A percentile compares a stretch with the other conserved stretches of the same genome.
Evolutionary conservation across 1,140 invertebrate species (phyloP).

Genomic region (Drosophila pachea): DNA sequence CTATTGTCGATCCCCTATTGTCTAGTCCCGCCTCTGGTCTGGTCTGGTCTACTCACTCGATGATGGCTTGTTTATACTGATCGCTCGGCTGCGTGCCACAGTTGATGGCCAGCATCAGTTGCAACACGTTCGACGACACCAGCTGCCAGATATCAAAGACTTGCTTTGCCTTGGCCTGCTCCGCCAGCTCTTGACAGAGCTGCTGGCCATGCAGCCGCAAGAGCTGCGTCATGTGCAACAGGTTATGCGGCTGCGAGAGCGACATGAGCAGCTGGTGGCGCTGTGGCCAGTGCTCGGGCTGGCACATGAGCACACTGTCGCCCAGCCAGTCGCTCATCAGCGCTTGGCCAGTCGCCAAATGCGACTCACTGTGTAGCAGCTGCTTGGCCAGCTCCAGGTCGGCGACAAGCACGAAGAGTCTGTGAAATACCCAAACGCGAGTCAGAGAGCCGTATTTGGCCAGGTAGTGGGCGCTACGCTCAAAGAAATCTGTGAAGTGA

Average conservation of each 20-base stretch:
- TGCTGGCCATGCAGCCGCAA: conserved; percentile 25
- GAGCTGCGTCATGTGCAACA: conserved; percentile 21
- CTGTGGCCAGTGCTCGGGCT: conserved; percentile 44
- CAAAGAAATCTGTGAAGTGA: conserved; percentile 56
- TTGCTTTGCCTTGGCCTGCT: neutral
- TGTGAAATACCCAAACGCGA: conserved; percentile 62
- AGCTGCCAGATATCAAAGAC: conserved; percentile 22
- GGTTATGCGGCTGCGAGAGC: conserved; percentile 31
- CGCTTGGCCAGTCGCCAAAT: conserved; percentile 55
- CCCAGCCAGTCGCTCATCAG: conserved; percentile 53
- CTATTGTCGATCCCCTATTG: too few relatives aligned
- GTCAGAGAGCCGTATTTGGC: conserved; percentile 51
- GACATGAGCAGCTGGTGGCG: conserved; percentile 37
- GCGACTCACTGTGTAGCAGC: conserved; percentile 48
- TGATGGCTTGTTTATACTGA: conserved; percentile 34
- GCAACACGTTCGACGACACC: conserved; percentile 20
- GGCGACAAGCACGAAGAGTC: conserved; percentile 57
- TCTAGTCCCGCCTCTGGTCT: too few relatives aligned
- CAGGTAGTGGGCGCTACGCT: conserved; percentile 45
- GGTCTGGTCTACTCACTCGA: conserved; percentile 32
- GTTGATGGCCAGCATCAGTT: conserved; percentile 41
- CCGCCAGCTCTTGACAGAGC: conserved; percentile 20
- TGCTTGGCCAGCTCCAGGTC: conserved; percentile 57
- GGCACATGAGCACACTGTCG: conserved; percentile 38
- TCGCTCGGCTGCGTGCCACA: conserved; percentile 44